Conservation (phyloP, 2,888 invertebrate species). For the Caenorhabditis parvicauda region DNA sequence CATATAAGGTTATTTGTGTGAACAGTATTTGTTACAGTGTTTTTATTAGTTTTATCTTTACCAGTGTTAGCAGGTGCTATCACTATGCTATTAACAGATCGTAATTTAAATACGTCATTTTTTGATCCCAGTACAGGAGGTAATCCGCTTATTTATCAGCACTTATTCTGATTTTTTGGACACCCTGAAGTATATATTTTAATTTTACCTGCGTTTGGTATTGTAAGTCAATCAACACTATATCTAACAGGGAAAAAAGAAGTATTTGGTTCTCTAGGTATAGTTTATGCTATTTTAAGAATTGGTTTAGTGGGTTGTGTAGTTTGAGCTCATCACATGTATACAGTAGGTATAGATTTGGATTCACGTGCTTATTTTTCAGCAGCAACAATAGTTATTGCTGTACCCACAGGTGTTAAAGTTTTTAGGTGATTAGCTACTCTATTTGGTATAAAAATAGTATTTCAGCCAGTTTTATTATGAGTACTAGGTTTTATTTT, state of each 20-base stretch:
- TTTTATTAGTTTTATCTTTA: constrained; percentile 72
- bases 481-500: constrained; percentile 78
- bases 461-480: constrained; percentile 69
- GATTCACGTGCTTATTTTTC: constrained; percentile 82
- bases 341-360: constrained; percentile 80
- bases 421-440: constrained; percentile 78
- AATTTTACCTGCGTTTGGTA: constrained; percentile 80
- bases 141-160: constrained; percentile 79
- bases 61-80: constrained; percentile 79
- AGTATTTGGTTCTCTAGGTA: constrained; percentile 54
- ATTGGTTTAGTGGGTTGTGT: constrained; percentile 81
- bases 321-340: constrained; percentile 83
- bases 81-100: constrained; percentile 78
- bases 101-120: constrained; percentile 79
- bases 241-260: constrained; percentile 70
- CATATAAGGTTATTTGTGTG: constrained; percentile 76
- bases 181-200: constrained; percentile 84
- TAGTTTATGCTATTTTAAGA: constrained; percentile 79
- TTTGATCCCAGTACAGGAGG: constrained; percentile 80
- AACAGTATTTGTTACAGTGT: constrained; percentile 73
- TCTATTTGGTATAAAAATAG: constrained; percentile 71
- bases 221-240: constrained; percentile 77
- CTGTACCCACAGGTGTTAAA: constrained; percentile 81
- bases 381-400: constrained; percentile 82
- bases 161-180: constrained; percentile 84